Conservation (phyloP, 2,797 vertebrate species). For the Falco concolor region DNA sequence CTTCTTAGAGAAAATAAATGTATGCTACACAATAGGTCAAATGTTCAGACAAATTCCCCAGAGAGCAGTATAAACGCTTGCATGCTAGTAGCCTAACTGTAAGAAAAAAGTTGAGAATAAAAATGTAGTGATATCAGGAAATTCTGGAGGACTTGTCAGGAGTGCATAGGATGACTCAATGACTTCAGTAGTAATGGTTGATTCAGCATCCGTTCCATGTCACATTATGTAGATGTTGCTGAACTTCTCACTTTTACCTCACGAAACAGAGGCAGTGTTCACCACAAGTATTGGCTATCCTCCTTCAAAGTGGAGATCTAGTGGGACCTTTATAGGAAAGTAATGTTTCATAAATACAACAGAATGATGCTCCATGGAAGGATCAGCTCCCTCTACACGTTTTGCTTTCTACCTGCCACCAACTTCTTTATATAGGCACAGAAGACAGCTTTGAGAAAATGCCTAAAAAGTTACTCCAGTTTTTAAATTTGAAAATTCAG, state of each 20-base stretch:
- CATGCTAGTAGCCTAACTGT: neutral
- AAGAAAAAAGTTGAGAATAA: neutral
- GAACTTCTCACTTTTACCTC: neutral
- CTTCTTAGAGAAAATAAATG: neutral
- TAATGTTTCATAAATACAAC: neutral
- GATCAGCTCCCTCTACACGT: neutral
- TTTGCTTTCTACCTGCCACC: neutral
- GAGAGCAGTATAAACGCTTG: neutral
- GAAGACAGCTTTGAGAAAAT: neutral
- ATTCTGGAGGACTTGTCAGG: neutral
- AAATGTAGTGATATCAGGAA: neutral
- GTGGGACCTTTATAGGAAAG: neutral
- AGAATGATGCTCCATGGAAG: neutral
- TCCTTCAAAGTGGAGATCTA: neutral
- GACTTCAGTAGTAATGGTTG: neutral
- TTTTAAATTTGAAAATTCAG: neutral
- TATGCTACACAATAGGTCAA: neutral
- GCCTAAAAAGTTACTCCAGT: neutral
- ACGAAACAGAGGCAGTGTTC: too few relatives aligned
- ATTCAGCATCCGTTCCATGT: neutral
- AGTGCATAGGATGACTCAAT: neutral
- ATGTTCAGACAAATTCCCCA: neutral
- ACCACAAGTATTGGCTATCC: neutral
- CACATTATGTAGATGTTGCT: neutral
- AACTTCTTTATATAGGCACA: neutral